These are phyloP conservation scores for Columba livia DNA, from an alignment of 2,113 vertebrate species.

Conservation along the genomic window DNA sequence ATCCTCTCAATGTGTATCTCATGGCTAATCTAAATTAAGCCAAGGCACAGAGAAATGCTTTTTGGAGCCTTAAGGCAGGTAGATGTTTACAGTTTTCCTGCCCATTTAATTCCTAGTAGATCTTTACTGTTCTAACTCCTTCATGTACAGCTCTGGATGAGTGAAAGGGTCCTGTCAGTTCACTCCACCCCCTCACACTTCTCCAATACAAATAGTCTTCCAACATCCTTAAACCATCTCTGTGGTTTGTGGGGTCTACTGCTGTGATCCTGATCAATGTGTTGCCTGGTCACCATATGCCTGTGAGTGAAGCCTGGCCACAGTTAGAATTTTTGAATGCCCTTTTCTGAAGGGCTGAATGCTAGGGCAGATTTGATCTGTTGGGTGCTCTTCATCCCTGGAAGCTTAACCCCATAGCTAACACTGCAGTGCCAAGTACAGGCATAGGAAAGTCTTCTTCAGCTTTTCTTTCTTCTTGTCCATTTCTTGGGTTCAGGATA, in stretches of 20 bases:
- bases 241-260: background rate
- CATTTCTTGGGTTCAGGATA: background rate
- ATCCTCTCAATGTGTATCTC: background rate
- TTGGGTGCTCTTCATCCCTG: background rate
- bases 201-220: background rate
- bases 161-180: background rate
- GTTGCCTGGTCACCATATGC: background rate
- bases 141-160: background rate
- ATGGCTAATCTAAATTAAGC: background rate
- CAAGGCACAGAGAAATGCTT: background rate
- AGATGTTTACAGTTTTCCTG: background rate
- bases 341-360: background rate
- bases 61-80: background rate
- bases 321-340: background rate
- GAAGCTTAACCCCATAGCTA: background rate
- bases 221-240: background rate
- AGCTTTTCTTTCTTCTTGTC: background rate
- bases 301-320: background rate
- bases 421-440: background rate
- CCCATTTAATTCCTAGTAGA: background rate
- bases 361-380: background rate
- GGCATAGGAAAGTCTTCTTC: background rate
- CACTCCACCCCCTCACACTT: background rate
- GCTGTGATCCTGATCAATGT: background rate
- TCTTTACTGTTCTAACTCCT: background rate